Evolutionary conservation across 2,113 vertebrate species (phyloP), one percentile per base, ranked within the genome.

Genomic region (Rutilus rutilus): DNA sequence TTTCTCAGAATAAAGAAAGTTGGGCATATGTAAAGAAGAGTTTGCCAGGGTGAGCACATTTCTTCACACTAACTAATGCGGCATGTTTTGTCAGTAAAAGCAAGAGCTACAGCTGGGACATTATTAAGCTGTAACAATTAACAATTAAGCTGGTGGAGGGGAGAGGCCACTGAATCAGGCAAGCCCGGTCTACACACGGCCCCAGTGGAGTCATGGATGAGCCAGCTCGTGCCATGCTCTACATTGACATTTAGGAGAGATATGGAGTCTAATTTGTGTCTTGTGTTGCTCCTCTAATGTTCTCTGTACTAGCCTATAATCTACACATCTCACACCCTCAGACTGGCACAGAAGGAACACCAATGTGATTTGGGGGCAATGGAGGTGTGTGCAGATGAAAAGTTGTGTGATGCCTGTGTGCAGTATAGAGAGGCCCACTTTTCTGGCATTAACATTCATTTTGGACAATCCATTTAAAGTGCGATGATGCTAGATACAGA

Each of bases 171-270:
- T 69, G 88, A 67, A 77, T 81, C 45, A 82, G 14, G 82, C 77
- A n/a, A 50, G 30, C 39, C n/a, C 42, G 47, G 71, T 65, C 76
- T 67, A 74, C n/a, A 33, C 74, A 17, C 4, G 2, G 71, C 52
- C 52, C 65, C 47, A 73, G 50, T 57, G 67, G 75, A 47, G 65
- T 84, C 12, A 21, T 57, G 52, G 17, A 47, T n/a, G 36, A 78
- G 74, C 60, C 47, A 39, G 25, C 64, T 15, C 7, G 2, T 19
- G 50, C 64, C 64, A n/a, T 19, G 9, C 33, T 71, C 84, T 25
- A 78, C 85, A 12, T 45, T 92, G 90, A 92, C 92, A 93, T 93
- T 92, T 92, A 89, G 78, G 87, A 90, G 87, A 88, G 85, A 86
- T 87, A 89, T 87, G 88, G 74, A 89, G 86, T 78, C 87, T 87